Evolutionary conservation across 2,888 invertebrate genomes (phyloP).

Genomic region (Philhelius pedissequus): DNA sequence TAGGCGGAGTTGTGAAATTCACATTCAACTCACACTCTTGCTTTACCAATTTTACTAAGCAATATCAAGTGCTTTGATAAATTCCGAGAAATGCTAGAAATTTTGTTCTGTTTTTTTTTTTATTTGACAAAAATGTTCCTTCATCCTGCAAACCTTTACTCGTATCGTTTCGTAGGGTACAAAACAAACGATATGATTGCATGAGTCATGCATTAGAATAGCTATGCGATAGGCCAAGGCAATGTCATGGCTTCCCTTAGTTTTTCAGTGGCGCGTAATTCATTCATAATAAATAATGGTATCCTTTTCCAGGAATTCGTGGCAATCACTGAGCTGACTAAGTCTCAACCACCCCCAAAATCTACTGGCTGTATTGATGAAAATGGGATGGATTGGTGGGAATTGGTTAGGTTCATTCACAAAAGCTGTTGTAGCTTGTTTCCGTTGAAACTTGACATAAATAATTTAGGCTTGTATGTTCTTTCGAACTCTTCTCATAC

Average conservation of each 20-base stretch:
- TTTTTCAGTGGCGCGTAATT: conserved; percentile 25
- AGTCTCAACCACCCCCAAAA: conserved; percentile 22
- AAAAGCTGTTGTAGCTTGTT: conserved; percentile 30
- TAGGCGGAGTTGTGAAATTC: conserved; percentile 15
- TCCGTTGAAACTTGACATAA: conserved; percentile 25
- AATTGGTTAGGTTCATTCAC: conserved; percentile 47
- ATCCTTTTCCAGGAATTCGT: conserved; percentile 62
- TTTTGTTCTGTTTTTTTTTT: background rate
- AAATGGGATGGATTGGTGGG: background rate
- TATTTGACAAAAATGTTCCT: conserved; percentile 7
- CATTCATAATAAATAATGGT: conserved; percentile 66
- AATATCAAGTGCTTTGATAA: background rate
- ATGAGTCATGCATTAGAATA: conserved; percentile 36
- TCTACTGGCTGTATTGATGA: background rate
- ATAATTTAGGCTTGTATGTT: background rate
- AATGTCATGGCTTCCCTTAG: conserved; percentile 3
- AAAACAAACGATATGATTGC: conserved; percentile 2
- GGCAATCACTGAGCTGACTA: conserved; percentile 61
- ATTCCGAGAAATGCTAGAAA: conserved; percentile 43
- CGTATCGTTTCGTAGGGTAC: conserved; percentile 12
- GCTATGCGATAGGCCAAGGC: conserved; percentile 22
- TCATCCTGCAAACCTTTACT: background rate
- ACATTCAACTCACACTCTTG: conserved; percentile 47
- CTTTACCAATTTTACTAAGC: background rate
- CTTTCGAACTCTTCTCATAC: background rate